phyloP scores from a whole-genome alignment of 2,797 vertebrate species.

The Melanotaenia nigrans region DNA sequence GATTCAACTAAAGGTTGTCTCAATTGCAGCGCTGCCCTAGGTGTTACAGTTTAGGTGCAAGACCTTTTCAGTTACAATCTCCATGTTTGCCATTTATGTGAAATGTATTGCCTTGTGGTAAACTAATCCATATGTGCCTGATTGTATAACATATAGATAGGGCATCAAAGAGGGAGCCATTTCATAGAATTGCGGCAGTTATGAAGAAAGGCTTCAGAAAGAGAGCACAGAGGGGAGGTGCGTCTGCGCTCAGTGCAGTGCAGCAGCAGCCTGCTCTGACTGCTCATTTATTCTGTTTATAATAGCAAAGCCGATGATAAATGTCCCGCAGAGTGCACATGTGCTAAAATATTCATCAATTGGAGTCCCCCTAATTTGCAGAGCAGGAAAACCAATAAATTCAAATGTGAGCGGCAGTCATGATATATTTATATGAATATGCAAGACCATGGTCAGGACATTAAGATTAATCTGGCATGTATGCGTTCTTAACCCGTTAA shows the following conservation, averaged over 20 bases:
- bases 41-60: constrained; percentile 52
- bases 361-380: constrained; percentile 84
- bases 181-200: constrained; percentile 49
- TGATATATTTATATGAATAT: constrained; percentile 85
- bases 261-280: constrained; percentile 83
- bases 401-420: constrained; percentile 79
- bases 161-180: constrained; percentile 48
- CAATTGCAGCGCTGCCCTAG: constrained; percentile 58
- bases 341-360: constrained; percentile 99
- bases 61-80: constrained; percentile 32
- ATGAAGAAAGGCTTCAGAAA: constrained; percentile 34
- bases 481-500: constrained; percentile 69
- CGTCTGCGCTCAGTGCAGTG: constrained; percentile 33
- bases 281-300: constrained; percentile 99
- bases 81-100: constrained; percentile 15
- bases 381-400: constrained; percentile 85
- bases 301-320: constrained; percentile 92
- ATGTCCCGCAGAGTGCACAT: constrained; percentile 95
- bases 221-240: constrained; percentile 39
- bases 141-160: constrained; percentile 18
- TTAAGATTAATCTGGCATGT: constrained; percentile 79
- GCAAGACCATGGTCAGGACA: constrained; percentile 79
- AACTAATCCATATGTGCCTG: constrained; percentile 22
- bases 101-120: constrained; percentile 9
- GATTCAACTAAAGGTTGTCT: constrained; percentile 69